Evolutionary conservation across 2,797 vertebrate genomes (phyloP), one percentile per base, ranked within the genome.

Genomic region (Babyrousa celebensis): DNA sequence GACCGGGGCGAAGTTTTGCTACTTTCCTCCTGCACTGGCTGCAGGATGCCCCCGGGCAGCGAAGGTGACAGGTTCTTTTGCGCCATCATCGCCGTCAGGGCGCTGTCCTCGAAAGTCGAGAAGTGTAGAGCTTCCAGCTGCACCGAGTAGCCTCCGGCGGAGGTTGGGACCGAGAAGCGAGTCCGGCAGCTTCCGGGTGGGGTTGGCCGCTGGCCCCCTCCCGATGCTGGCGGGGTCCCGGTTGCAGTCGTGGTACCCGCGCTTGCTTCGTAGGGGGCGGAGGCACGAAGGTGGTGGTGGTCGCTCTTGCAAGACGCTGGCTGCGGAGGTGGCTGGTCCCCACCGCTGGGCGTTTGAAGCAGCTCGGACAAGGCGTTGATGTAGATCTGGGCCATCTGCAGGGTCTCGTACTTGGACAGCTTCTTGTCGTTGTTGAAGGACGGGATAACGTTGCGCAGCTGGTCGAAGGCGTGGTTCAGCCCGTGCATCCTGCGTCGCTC

Each of bases 311-410:
- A 94, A 32, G 98, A 74, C 14, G 96, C 89, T 3, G 91, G 80
- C 1, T 96, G 83, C 5, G 89, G 97, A 68, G 75, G 96, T 11
- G 32, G 97, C 74, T 96, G 97, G 20, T 97, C 97, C 15, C 60
- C 58, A 68, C 96, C 60, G 86, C 90, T 68, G 93, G 98, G 96
- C 79, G 98, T 98, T 88, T 99, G 98, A 60, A 99, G 99, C 92
- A 99, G 98, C 72, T 99, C 99, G 1, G 99, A 99, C 96, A 99
- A 98, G 10, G 99, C 99, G 95, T 99, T 99, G 98, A 99, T 99
- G 99, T 99, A 99, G 98, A 99, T 99, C 98, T 99, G 99, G 20
- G 99, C 99, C 99, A 99, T 99, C 98, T 99, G 99, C 82, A 99
- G 97, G 32, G 99, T 99, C 98, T 99, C 99, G 71, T 99, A 99